Evolutionary conservation across 1,140 invertebrate species (phyloP).

Genomic region (Oedothorax gibbosus): DNA sequence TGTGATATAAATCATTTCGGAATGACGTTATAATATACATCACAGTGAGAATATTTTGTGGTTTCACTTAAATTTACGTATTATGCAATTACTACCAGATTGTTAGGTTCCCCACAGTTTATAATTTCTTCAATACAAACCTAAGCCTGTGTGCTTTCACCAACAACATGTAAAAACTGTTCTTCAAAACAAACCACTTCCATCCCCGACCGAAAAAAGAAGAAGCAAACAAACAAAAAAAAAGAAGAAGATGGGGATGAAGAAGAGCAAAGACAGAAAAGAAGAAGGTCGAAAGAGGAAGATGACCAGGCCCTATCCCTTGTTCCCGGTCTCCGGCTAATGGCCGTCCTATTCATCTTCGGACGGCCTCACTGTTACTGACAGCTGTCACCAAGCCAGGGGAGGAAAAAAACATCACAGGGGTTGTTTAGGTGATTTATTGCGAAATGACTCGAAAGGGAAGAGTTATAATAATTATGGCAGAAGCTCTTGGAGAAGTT

Average conservation of each 20-base stretch:
- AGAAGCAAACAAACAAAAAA: constrained; percentile 20
- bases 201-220: not conserved
- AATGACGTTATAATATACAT: too few species aligned
- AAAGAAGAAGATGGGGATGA: not conserved
- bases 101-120: too few species aligned
- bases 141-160: too few species aligned
- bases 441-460: constrained; percentile 29
- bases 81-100: too few species aligned
- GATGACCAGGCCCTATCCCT: constrained; percentile 46
- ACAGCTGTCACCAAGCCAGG: constrained; percentile 54
- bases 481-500: not conserved
- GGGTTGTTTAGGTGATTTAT: constrained; percentile 58
- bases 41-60: too few species aligned
- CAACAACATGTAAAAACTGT: too few species aligned
- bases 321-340: constrained; percentile 45
- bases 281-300: constrained; percentile 44
- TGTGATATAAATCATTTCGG: too few species aligned
- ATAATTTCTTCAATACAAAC: too few species aligned
- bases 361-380: constrained; percentile 42
- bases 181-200: too few species aligned
- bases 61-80: too few species aligned
- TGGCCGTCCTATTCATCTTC: constrained; percentile 56
- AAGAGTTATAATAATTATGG: constrained; percentile 56
- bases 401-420: constrained; percentile 28
- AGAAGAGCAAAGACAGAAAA: constrained; percentile 4